These are phyloP conservation scores for Smutsia temminckii DNA, from an alignment of 2,797 vertebrate genomes.

Conservation along the genomic window DNA sequence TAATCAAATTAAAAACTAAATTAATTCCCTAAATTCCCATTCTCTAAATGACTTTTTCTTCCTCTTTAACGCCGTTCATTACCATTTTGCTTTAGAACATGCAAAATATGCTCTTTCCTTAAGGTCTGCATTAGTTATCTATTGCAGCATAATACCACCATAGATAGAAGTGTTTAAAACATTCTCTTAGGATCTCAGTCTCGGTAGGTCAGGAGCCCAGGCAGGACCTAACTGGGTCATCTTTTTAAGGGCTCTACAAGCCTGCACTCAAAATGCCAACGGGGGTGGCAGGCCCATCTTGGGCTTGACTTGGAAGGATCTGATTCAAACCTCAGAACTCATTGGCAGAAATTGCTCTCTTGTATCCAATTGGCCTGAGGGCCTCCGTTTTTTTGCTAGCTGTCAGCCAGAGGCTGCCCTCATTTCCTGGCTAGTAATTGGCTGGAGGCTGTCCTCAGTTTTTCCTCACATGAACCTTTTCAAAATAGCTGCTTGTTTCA, in stretches of 20 bases:
- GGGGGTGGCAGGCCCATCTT: background rate
- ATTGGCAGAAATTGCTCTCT: background rate
- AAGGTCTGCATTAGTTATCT: background rate
- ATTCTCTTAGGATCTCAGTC: background rate
- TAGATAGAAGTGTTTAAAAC: background rate
- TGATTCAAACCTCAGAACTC: background rate
- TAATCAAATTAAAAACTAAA: background rate
- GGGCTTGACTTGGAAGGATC: background rate
- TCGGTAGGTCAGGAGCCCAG: background rate
- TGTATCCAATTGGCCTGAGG: background rate
- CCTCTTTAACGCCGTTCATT: background rate
- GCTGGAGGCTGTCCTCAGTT: background rate
- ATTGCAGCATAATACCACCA: background rate
- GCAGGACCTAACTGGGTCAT: background rate
- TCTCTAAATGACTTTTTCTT: background rate
- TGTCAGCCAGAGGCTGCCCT: background rate
- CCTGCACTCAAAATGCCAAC: fast-evolving
- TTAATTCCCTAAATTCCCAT: background rate
- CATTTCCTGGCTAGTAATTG: background rate
- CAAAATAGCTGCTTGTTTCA: background rate
- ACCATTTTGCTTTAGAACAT: background rate
- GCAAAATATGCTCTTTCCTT: background rate
- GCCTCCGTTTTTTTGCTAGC: background rate
- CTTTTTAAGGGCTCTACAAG: background rate
- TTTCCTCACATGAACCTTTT: background rate